Percentiles rank a stretch among this genome's conserved stretches.
phyloP scores from a whole-genome alignment of 2,797 vertebrate genomes.

The Macropodus opercularis region DNA sequence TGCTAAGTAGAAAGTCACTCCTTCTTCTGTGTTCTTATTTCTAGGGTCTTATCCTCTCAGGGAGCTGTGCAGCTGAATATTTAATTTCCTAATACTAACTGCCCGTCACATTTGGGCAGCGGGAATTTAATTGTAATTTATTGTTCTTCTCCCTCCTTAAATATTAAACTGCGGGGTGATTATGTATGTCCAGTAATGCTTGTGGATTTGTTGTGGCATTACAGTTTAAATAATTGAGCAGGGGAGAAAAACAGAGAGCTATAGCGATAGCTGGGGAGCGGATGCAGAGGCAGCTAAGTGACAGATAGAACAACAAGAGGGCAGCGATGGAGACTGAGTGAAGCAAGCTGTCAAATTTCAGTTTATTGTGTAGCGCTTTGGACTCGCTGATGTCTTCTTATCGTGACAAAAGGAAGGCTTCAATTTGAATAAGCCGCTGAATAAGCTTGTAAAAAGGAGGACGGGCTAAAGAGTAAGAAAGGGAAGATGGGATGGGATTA shows the following conservation, averaged over 20 bases:
- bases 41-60: neutral
- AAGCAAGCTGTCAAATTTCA: constrained; percentile 59
- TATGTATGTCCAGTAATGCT: constrained; percentile 23
- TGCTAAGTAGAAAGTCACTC: neutral
- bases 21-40: neutral
- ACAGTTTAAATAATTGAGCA: constrained; percentile 45
- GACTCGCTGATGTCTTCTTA: constrained; percentile 56
- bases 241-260: constrained; percentile 7
- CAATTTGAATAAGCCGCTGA: constrained; percentile 72
- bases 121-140: constrained; percentile 15
- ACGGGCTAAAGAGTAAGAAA: constrained; percentile 51
- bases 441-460: constrained; percentile 59
- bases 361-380: constrained; percentile 48
- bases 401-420: constrained; percentile 64
- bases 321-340: constrained; percentile 30
- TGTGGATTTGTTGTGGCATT: constrained; percentile 22
- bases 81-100: neutral
- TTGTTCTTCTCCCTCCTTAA: constrained; percentile 8
- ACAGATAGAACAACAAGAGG: constrained; percentile 41
- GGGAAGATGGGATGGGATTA: constrained; percentile 69
- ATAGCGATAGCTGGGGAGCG: constrained; percentile 6
- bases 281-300: constrained; percentile 25
- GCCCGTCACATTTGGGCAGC: constrained; percentile 5
- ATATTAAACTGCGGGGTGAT: constrained; percentile 29
- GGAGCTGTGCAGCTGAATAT: neutral